Conservation (phyloP, 2,113 vertebrate genomes). For the Hypocryptadius cinnamomeus region DNA sequence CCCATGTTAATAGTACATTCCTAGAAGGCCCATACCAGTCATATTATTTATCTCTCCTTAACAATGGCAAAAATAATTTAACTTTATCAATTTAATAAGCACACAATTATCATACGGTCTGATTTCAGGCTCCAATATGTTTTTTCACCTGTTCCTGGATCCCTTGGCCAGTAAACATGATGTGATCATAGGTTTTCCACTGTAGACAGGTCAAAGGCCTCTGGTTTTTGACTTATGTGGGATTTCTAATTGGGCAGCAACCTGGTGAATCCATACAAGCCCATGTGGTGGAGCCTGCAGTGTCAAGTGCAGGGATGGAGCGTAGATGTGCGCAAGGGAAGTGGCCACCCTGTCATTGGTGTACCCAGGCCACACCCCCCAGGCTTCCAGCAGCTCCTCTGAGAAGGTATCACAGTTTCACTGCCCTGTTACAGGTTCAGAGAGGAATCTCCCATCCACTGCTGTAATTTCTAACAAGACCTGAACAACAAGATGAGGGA, state of each 20-base stretch:
- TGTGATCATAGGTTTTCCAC: not conserved
- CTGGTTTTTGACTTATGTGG: not conserved
- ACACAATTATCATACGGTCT: not conserved
- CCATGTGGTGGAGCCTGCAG: not conserved
- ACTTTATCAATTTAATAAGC: not conserved
- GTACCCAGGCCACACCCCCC: fast-evolving
- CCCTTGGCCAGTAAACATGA: not conserved
- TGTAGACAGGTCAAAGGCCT: not conserved
- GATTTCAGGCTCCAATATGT: not conserved
- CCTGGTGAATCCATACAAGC: not conserved
- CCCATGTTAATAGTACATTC: not conserved
- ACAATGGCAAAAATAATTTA: not conserved
- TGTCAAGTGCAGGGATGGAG: no score
- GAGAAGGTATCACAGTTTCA: not conserved
- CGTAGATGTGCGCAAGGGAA: fast-evolving
- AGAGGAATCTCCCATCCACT: not conserved
- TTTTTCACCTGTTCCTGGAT: not conserved
- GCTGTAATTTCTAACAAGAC: not conserved
- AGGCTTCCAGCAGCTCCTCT: not conserved
- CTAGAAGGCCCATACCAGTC: not conserved
- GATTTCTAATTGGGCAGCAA: not conserved
- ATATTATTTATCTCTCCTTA: not conserved
- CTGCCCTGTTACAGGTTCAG: fast-evolving
- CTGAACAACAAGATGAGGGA: not conserved
- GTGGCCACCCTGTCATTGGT: fast-evolving